phyloP scores from a whole-genome alignment of 2,888 invertebrate species.

The Heteropelma amictum region DNA sequence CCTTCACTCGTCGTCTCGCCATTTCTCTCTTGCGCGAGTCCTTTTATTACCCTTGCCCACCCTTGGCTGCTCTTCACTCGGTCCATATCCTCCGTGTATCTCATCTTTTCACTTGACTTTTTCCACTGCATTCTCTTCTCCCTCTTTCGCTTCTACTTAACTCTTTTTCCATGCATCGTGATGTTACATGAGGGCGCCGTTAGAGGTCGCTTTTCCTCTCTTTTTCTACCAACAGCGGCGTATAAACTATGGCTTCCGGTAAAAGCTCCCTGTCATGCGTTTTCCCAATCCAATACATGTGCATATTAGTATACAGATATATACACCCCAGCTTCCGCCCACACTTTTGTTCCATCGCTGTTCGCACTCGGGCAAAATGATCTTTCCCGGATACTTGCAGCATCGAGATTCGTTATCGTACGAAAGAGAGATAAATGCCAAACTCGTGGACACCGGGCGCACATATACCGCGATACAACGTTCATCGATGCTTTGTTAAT shows the following conservation, averaged over 20 bases:
- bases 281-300: no score
- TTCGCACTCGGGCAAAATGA: slow-evolving; percentile 59
- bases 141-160: not conserved
- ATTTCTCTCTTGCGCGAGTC: not conserved
- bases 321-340: not conserved
- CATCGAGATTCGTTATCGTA: slow-evolving; percentile 52
- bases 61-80: not conserved
- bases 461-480: slow-evolving; percentile 32
- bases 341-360: slow-evolving; percentile 6
- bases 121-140: not conserved
- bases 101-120: not conserved
- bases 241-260: slow-evolving; percentile 72
- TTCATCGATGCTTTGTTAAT: slow-evolving; percentile 54
- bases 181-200: no score
- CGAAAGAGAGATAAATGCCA: slow-evolving; percentile 65
- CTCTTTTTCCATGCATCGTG: not conserved
- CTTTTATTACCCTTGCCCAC: not conserved
- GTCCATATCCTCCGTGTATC: no score
- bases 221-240: slow-evolving; percentile 42
- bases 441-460: not conserved
- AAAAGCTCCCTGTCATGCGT: slow-evolving; percentile 53
- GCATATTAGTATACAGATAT: no score
- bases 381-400: slow-evolving; percentile 62
- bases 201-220: not conserved
- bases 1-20: not conserved